Evolutionary conservation across 2,797 vertebrate genomes (phyloP), one percentile per base, ranked within the genome.

Genomic region (Bradypodion pumilum): DNA sequence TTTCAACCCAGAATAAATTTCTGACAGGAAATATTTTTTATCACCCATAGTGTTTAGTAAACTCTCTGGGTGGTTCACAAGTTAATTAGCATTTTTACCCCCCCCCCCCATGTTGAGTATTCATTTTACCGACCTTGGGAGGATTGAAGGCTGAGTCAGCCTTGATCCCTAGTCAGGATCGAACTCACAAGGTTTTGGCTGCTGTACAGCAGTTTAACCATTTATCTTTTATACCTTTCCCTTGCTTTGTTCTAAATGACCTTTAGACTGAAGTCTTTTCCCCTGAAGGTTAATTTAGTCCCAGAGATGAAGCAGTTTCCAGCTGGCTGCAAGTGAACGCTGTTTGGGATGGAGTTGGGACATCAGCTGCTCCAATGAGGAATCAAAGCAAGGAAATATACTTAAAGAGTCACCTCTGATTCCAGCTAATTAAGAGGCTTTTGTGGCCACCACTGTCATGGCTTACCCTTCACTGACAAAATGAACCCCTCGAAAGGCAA

Each of bases 231-330:
- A 56, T 56, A 56, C 52, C 19, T 5, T 59, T 86, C 66, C 40
- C 0, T 69, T n/a, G 52, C 44, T 40, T 77, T 32, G 27, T 68
- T 56, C 29, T 25, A 69, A n/a, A 52, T 81, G 80, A 80, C 32
- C 49, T 1, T 2, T 35, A 86, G 32, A 77, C 6, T n/a, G 7
- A 63, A 52, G n/a, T 65, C 2, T 78, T 79, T 37, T 85, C 42
- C 62, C 86, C 0, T 0, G 8, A 88, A 88, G 27, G 77, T 80
- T 84, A 74, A 75, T 80, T 81, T 76, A 27, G 0, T 88, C 52
- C n/a, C 32, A 23, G 81, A 75, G 76, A 83, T 0, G 0, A 80
- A 84, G 60, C 16, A 81, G 49, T 42, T 52, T 87, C 70, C 60
- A 88, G 10, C 13, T 2, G 5, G 12, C 56, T 77, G 46, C 60